A percentile compares a stretch with the other conserved stretches of the same genome.
These are phyloP conservation scores for Manacus vitellinus DNA, from an alignment of 2,113 vertebrate genomes.

Conservation along the genomic window DNA sequence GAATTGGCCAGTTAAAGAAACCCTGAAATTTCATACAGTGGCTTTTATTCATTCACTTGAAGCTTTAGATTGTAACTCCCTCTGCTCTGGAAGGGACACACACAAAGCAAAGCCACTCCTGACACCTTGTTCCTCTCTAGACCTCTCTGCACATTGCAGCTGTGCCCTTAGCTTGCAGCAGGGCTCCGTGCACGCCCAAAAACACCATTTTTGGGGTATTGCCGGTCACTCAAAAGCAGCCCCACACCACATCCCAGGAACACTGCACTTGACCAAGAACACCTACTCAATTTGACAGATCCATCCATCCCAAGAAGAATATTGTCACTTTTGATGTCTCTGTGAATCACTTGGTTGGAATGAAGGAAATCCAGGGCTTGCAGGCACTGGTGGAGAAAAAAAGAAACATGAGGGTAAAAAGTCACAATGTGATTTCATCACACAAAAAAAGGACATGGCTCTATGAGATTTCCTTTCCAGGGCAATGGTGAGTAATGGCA, in stretches of 20 bases:
- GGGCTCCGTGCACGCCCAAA: neutral
- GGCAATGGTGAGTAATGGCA: neutral
- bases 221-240: neutral
- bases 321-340: conserved; percentile 99
- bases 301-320: conserved; percentile 98
- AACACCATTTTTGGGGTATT: neutral
- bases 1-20: neutral
- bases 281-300: conserved; percentile 96
- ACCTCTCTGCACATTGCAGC: neutral
- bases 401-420: neutral
- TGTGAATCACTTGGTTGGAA: conserved; percentile 97
- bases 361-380: conserved; percentile 98
- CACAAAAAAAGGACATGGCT: neutral
- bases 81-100: neutral
- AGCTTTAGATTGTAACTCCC: neutral
- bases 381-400: conserved; percentile 84
- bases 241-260: neutral
- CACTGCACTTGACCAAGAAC: neutral
- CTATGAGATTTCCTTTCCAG: neutral
- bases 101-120: neutral
- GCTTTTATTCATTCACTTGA: neutral
- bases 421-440: conserved; percentile 33
- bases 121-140: neutral
- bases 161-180: neutral
- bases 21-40: neutral